Evolutionary conservation across 2,113 vertebrate species (phyloP), one percentile per base, ranked within the genome.

Genomic region (Oncorhynchus masou): DNA sequence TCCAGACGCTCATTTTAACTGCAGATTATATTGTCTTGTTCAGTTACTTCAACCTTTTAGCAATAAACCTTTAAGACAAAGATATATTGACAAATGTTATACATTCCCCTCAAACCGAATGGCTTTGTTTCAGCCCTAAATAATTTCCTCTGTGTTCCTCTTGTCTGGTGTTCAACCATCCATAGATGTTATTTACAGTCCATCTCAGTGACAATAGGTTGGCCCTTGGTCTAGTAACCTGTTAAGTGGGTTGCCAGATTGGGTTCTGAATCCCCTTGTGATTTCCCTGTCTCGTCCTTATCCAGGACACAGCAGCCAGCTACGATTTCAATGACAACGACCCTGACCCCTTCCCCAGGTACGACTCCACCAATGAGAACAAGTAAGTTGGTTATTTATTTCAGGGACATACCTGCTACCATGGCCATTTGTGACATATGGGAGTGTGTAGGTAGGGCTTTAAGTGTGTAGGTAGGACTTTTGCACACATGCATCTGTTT

Each of bases 261-360:
- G 15, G 51, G 51, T 54, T 54, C 13, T 54, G 22, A 57, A 74
- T 13, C n/a, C 1, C 5, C 1, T 25, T 3, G 5, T 39, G 6
- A 11, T 39, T 27, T 57, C 9, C 54, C 12, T 67, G 71, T 57
- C 22, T 75, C 2, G 69, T 2, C 79, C 27, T 83, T 71, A 74
- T 84, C 57, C 86, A 95, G 98, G 97, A 99, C 66, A 94, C 97
- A 39, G 94, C 94, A 54, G 98, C 98, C 84, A 99, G 97, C 88
- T 99, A 96, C 11, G 97, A 99, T 89, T 99, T 99, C 88, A 99
- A 99, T 0, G 95, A 99, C 90, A 99, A 99, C 3, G 97, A 99
- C 82, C 94, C 96, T 0, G 96, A 99, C 89, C 98, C 98, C 1
- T 99, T 99, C 85, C 98, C 98, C 77, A 93, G 97, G 94, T 99